These are phyloP conservation scores for Orchestia grillus DNA, from an alignment of 1,140 invertebrate species.

Conservation along the genomic window DNA sequence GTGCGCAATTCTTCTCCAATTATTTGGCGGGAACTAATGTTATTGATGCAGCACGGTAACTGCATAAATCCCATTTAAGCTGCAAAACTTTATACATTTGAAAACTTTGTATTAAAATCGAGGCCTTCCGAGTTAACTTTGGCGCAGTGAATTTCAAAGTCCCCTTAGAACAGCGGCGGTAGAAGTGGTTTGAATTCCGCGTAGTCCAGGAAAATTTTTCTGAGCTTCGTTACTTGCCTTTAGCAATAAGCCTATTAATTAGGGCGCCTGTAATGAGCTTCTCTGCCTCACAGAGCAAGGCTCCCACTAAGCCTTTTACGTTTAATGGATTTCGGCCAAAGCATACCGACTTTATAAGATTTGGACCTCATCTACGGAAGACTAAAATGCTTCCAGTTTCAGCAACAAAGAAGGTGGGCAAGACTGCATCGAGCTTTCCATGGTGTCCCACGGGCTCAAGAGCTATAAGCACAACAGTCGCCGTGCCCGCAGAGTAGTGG, in stretches of 20 bases:
- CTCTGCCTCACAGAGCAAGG: constrained; percentile 46
- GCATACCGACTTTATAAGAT: constrained; percentile 32
- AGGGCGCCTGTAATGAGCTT: constrained; percentile 50
- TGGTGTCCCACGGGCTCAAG: background rate
- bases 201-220: background rate
- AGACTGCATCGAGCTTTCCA: background rate
- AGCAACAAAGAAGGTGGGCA: background rate
- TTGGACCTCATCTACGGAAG: background rate
- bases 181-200: background rate
- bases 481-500: too few species aligned
- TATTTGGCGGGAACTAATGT: background rate
- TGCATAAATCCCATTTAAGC: background rate
- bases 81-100: background rate
- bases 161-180: background rate
- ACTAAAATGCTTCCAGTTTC: background rate
- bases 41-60: background rate
- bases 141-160: background rate
- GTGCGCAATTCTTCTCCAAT: background rate
- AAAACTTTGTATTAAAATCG: constrained; percentile 2
- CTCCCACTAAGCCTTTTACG: constrained; percentile 45
- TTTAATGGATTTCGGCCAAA: constrained; percentile 32
- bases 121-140: background rate
- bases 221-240: constrained; percentile 41
- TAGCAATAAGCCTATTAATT: constrained; percentile 55
- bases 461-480: too few species aligned